These are phyloP conservation scores for Urocolius indicus DNA, from an alignment of 2,113 vertebrate genomes.

Conservation along the genomic window DNA sequence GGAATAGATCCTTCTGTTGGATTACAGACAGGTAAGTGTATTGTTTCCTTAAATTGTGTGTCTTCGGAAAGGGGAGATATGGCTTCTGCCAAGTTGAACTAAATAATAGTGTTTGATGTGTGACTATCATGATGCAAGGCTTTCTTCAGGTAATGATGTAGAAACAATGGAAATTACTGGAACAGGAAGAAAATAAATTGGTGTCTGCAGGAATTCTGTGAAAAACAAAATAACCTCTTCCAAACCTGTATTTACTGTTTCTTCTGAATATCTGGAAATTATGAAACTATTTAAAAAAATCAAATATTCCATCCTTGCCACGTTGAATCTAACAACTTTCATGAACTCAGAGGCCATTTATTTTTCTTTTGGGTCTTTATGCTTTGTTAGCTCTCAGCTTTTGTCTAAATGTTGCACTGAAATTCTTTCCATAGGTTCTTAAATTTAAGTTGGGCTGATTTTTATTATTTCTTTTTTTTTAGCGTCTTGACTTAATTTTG, in stretches of 20 bases:
- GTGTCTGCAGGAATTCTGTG: neutral
- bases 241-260: neutral
- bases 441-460: neutral
- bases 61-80: neutral
- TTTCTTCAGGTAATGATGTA: neutral
- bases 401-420: neutral
- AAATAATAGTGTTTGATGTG: neutral
- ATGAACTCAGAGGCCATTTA: neutral
- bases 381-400: neutral
- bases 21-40: slow-evolving; percentile 80
- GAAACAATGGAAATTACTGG: neutral
- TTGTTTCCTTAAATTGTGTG: neutral
- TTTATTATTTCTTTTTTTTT: accelerated
- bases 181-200: neutral
- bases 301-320: neutral
- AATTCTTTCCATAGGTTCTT: neutral
- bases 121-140: neutral
- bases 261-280: neutral
- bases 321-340: neutral
- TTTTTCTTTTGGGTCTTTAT: neutral
- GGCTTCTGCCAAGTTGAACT: neutral
- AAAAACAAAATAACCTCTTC: neutral
- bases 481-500: neutral
- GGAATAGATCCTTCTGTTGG: slow-evolving; percentile 76
- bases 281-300: neutral